Conservation (phyloP, 2,888 invertebrate species). For the Nomada fabriciana region DNA sequence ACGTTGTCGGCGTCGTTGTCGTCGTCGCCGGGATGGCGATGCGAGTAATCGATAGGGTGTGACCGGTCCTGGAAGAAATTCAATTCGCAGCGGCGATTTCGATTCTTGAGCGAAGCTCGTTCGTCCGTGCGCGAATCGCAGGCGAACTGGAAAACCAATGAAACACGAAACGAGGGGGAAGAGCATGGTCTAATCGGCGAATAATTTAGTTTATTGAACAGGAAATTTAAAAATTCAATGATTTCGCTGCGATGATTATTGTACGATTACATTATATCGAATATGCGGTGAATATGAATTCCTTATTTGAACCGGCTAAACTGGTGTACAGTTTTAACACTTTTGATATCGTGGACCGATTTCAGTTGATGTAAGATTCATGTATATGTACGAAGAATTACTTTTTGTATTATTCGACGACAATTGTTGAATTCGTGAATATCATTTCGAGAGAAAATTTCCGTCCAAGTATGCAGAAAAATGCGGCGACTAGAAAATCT, state of each 20-base stretch:
- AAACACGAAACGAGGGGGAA: constrained; percentile 17
- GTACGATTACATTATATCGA: too few species aligned
- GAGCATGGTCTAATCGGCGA: constrained; percentile 14
- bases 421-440: too few species aligned
- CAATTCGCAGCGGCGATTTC: constrained; percentile 19
- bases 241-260: neutral
- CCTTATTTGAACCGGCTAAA: too few species aligned
- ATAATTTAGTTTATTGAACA: constrained; percentile 5
- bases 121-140: constrained; percentile 15
- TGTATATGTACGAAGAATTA: too few species aligned
- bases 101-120: constrained; percentile 14
- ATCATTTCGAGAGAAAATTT: too few species aligned
- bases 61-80: constrained; percentile 21
- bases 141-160: constrained; percentile 32
- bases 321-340: too few species aligned
- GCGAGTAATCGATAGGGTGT: constrained; percentile 30
- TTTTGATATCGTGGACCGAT: too few species aligned
- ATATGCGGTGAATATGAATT: too few species aligned
- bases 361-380: too few species aligned
- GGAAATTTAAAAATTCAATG: neutral
- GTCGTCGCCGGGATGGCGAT: constrained; percentile 1
- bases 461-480: too few species aligned
- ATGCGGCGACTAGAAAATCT: too few species aligned
- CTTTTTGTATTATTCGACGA: too few species aligned
- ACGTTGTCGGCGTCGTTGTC: neutral